phyloP scores from a whole-genome alignment of 1,140 invertebrate genomes.

The Apolygus lucorum region DNA sequence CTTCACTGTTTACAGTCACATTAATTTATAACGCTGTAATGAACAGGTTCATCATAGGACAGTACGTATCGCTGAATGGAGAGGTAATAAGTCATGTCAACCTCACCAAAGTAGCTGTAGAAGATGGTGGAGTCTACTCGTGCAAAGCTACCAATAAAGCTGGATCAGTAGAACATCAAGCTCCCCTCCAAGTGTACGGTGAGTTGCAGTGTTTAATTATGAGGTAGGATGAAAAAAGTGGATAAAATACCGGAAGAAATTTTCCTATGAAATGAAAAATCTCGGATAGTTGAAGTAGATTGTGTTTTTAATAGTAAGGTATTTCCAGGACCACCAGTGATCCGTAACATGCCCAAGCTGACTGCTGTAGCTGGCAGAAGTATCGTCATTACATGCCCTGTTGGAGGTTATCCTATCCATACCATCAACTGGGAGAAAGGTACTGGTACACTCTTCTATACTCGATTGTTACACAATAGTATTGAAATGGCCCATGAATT shows the following conservation, averaged over 20 bases:
- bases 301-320: no score
- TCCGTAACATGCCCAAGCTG: conserved; percentile 55
- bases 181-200: conserved; percentile 56
- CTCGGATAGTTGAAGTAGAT: no score
- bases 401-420: conserved; percentile 59
- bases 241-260: neutral
- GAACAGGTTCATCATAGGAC: conserved; percentile 53
- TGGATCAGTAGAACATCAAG: conserved; percentile 50
- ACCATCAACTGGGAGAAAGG: conserved; percentile 57
- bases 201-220: neutral
- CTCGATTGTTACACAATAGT: no score
- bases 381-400: conserved; percentile 56
- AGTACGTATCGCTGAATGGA: conserved; percentile 55
- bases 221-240: neutral
- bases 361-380: conserved; percentile 57
- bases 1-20: no score
- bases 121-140: conserved; percentile 63
- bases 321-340: conserved; percentile 48
- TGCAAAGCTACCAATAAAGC: conserved; percentile 58
- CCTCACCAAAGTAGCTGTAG: conserved; percentile 55
- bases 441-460: conserved; percentile 35
- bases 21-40: no score
- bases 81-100: conserved; percentile 66
- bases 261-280: neutral
- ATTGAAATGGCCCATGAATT: no score